Evolutionary conservation across 1,140 invertebrate species (phyloP).

Genomic region (Drosophila parabipectinata): DNA sequence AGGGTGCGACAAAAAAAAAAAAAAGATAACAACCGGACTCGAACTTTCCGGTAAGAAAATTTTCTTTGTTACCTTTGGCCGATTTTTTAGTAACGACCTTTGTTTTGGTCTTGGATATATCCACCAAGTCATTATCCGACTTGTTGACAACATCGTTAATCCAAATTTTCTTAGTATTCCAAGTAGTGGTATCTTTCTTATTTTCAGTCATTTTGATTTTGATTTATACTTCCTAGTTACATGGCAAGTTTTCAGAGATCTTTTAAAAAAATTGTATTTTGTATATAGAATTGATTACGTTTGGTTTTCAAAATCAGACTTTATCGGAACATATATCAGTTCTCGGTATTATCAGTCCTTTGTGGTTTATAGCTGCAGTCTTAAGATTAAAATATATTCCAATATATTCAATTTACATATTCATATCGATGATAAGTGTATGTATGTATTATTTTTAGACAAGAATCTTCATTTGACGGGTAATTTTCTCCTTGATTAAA

Average conservation of each 20-base stretch:
- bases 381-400: slow-evolving; percentile 27
- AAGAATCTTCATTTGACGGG: slow-evolving; percentile 70
- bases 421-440: slow-evolving; percentile 1
- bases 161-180: slow-evolving; percentile 75
- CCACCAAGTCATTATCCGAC: slow-evolving; percentile 76
- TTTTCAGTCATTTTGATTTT: slow-evolving; percentile 65
- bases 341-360: slow-evolving; percentile 55
- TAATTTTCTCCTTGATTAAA: slow-evolving; percentile 68
- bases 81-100: slow-evolving; percentile 49
- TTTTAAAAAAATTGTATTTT: slow-evolving; percentile 17
- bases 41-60: slow-evolving; percentile 34
- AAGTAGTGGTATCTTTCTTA: slow-evolving; percentile 59
- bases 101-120: slow-evolving; percentile 56
- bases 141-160: slow-evolving; percentile 79
- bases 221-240: slow-evolving; percentile 10
- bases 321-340: slow-evolving; percentile 36
- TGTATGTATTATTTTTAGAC: slow-evolving; percentile 29
- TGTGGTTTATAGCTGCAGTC: slow-evolving; percentile 47
- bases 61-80: slow-evolving; percentile 64
- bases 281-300: slow-evolving; percentile 5
- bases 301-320: slow-evolving; percentile 58
- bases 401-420: neutral
- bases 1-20: neutral
- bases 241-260: slow-evolving; percentile 38
- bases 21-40: neutral